These are phyloP conservation scores for Psilopogon haemacephalus DNA, from an alignment of 2,113 vertebrate genomes.

Conservation along the genomic window DNA sequence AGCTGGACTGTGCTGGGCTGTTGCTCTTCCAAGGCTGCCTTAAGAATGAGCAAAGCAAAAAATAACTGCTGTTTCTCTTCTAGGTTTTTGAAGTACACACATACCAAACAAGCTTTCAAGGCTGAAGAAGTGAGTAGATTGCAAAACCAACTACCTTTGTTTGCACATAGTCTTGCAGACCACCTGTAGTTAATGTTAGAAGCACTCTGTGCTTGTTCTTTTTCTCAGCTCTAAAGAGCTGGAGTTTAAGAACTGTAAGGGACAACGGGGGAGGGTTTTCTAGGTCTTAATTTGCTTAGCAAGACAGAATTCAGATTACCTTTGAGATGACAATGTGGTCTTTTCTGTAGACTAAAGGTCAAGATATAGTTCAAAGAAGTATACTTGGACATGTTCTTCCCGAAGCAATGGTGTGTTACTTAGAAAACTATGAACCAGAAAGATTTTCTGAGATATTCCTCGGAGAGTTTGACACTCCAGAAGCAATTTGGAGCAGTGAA, in stretches of 20 bases:
- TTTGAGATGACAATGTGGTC: not conserved
- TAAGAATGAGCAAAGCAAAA: not conserved
- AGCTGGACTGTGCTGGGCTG: not conserved
- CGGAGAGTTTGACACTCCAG: constrained; percentile 97
- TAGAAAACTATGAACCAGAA: constrained; percentile 97
- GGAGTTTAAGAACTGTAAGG: not conserved
- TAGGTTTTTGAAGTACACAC: constrained; percentile 97
- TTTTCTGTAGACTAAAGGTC: constrained; percentile 86
- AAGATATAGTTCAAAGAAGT: constrained; percentile 95
- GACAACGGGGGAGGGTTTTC: not conserved
- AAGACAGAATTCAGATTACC: not conserved
- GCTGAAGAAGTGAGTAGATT: constrained; percentile 90
- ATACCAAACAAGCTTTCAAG: constrained; percentile 96
- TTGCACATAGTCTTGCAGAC: not conserved
- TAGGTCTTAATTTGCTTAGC: not conserved
- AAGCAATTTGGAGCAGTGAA: constrained; percentile 99
- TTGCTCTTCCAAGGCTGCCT: not conserved
- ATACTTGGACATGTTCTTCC: constrained; percentile 93
- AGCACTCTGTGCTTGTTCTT: not conserved
- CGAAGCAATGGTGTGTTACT: constrained; percentile 98
- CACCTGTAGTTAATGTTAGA: not conserved
- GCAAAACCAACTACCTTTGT: not conserved
- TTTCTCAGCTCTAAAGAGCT: not conserved
- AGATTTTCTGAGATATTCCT: constrained; percentile 98
- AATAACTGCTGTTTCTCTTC: constrained; percentile 44